phyloP scores from a whole-genome alignment of 2,797 vertebrate genomes.

The Danio tinwini region DNA sequence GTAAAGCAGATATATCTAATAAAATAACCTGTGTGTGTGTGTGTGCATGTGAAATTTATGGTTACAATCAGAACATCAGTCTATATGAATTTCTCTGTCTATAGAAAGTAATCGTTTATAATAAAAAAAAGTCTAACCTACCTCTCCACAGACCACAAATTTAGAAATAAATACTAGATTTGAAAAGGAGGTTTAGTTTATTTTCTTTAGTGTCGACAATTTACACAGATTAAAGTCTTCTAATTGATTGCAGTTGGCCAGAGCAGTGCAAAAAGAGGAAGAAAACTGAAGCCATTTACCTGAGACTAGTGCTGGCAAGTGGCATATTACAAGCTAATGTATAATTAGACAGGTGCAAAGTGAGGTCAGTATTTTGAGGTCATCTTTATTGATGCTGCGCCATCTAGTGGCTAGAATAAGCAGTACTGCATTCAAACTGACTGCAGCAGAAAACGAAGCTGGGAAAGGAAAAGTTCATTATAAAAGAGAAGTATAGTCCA shows the following conservation, averaged over 20 bases:
- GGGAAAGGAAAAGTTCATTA: not conserved
- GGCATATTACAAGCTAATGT: slow-evolving; percentile 84
- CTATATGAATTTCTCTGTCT: no score
- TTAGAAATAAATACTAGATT: no score
- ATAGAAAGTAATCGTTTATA: no score
- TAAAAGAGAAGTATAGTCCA: no score
- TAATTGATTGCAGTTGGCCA: slow-evolving; percentile 83
- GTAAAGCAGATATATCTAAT: no score
- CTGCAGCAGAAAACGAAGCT: not conserved
- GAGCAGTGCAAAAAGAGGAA: slow-evolving; percentile 63
- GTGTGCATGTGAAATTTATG: no score
- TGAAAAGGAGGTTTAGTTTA: no score
- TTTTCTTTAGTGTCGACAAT: not conserved
- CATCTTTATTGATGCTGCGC: slow-evolving; percentile 73
- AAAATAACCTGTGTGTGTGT: no score
- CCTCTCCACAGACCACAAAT: no score
- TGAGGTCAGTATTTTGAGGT: slow-evolving; percentile 74
- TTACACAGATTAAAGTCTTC: not conserved
- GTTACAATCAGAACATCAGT: no score
- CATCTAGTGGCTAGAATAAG: slow-evolving; percentile 73
- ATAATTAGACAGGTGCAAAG: slow-evolving; percentile 83
- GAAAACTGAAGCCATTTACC: slow-evolving; percentile 76
- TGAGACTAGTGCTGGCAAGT: slow-evolving; percentile 81
- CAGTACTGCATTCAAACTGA: not conserved
- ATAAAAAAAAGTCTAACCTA: no score